These are phyloP conservation scores for Oconnorella tubifera DNA, from an alignment of 2,888 invertebrate species.

Conservation along the genomic window DNA sequence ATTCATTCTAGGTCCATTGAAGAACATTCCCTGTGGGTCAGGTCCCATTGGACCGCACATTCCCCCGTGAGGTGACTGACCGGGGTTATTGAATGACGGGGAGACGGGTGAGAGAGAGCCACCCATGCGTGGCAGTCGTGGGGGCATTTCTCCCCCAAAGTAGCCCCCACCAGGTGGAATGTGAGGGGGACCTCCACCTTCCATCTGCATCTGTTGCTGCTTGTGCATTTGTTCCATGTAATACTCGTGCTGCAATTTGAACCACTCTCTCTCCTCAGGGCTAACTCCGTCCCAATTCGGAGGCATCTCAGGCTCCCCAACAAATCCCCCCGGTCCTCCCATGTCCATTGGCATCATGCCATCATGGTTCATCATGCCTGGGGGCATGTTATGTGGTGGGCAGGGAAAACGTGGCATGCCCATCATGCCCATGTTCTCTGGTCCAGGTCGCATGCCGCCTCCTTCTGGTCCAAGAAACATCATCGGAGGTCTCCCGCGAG, in stretches of 20 bases:
- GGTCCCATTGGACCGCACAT: constrained; percentile 26
- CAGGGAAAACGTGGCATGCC: constrained; percentile 27
- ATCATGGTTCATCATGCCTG: constrained; percentile 53
- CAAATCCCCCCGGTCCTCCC: constrained; percentile 28
- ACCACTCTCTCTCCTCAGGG: constrained; percentile 79
- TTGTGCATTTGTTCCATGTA: constrained; percentile 43
- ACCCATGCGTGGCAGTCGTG: constrained; percentile 26
- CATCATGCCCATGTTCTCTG: constrained; percentile 23
- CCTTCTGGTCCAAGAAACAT: constrained; percentile 13
- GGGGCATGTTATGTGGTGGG: constrained; percentile 33
- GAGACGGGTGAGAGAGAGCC: constrained; percentile 49
- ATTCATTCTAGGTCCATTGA: constrained; percentile 25
- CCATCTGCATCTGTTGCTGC: constrained; percentile 41
- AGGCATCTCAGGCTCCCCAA: constrained; percentile 31
- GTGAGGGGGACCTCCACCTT: constrained; percentile 39
- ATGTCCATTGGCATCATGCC: constrained; percentile 51
- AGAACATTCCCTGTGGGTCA: constrained; percentile 25
- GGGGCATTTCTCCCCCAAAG: constrained; percentile 15
- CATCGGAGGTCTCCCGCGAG: constrained; percentile 6
- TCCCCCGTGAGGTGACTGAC: constrained; percentile 18
- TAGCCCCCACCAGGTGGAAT: constrained; percentile 26
- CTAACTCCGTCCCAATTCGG: constrained; percentile 48
- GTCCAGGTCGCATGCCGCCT: constrained; percentile 12
- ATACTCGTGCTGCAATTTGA: constrained; percentile 79
- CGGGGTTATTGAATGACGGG: constrained; percentile 39